Percentiles rank a stretch among this genome's conserved stretches.
These are phyloP conservation scores for Atopsyche davidsoni DNA, from an alignment of 1,140 invertebrate genomes.

Conservation along the genomic window DNA sequence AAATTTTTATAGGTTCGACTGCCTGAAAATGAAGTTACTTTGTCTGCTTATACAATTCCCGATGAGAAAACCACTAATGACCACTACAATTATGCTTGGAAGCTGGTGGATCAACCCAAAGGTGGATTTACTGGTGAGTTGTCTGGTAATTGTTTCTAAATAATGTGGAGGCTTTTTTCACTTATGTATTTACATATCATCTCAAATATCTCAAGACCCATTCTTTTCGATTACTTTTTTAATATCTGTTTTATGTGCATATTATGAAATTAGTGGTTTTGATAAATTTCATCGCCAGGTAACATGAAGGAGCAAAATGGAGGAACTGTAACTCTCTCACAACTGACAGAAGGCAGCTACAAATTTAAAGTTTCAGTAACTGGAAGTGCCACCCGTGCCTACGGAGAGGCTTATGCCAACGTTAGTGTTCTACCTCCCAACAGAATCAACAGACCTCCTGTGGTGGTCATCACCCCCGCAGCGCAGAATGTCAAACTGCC, in stretches of 20 bases:
- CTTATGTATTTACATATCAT: neutral
- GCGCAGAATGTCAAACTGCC: constrained; percentile 82
- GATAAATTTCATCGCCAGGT: constrained; percentile 50
- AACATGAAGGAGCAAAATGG: constrained; percentile 85
- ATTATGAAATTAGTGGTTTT: constrained; percentile 14
- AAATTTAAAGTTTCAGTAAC: constrained; percentile 76
- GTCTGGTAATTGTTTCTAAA: too few relatives aligned
- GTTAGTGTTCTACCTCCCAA: constrained; percentile 88
- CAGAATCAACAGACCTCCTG: constrained; percentile 76
- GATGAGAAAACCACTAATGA: constrained; percentile 62
- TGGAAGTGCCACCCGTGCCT: constrained; percentile 65
- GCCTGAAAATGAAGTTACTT: constrained; percentile 68
- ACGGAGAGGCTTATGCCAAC: constrained; percentile 82
- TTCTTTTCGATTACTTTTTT: too few relatives aligned
- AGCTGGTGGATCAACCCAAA: constrained; percentile 72
- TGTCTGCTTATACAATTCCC: constrained; percentile 76
- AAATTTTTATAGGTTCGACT: constrained; percentile 46
- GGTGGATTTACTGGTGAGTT: constrained; percentile 57
- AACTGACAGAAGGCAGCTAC: constrained; percentile 80
- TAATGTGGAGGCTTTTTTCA: neutral
- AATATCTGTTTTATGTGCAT: neutral
- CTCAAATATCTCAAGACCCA: neutral
- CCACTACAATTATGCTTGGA: constrained; percentile 87
- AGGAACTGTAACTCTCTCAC: constrained; percentile 65
- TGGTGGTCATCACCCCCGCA: constrained; percentile 78